Conservation (phyloP, 2,888 invertebrate species). For the Papilio protenor region DNA sequence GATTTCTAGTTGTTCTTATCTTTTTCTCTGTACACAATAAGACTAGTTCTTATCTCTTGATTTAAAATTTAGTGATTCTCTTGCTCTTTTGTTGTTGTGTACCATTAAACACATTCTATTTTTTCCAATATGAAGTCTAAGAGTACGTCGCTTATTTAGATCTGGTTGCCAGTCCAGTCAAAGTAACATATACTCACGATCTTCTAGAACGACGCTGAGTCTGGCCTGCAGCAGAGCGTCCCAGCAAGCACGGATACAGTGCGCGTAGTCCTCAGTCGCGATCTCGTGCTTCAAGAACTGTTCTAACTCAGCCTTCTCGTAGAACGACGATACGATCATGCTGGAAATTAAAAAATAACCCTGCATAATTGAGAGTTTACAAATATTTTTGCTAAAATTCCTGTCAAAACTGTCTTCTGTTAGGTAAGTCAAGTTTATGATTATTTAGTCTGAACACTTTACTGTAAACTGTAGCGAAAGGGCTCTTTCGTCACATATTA, state of each 20-base stretch:
- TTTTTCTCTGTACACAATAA: neutral
- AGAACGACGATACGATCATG: slow-evolving; percentile 93
- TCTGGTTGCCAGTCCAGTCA: neutral
- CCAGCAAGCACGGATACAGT: slow-evolving; percentile 89
- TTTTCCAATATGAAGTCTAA: no score
- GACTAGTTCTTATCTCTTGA: neutral
- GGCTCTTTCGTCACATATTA: neutral
- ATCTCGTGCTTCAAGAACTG: slow-evolving; percentile 90
- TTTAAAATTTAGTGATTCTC: neutral
- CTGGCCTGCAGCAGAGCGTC: slow-evolving; percentile 86
- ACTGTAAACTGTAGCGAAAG: neutral
- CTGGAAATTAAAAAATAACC: slow-evolving; percentile 68
- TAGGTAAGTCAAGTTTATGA: no score
- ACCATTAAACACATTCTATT: neutral
- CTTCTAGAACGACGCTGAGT: slow-evolving; percentile 89
- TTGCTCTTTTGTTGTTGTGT: no score
- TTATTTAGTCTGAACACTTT: neutral
- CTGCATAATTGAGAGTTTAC: neutral
- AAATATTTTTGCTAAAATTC: neutral
- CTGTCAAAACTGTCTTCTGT: neutral
- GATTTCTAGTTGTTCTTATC: neutral
- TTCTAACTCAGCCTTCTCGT: slow-evolving; percentile 93
- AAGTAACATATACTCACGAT: slow-evolving; percentile 63
- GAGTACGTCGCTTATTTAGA: no score
- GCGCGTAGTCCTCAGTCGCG: slow-evolving; percentile 87